Conservation (phyloP, 2,113 vertebrate species). For the Erpornis zantholeuca region DNA sequence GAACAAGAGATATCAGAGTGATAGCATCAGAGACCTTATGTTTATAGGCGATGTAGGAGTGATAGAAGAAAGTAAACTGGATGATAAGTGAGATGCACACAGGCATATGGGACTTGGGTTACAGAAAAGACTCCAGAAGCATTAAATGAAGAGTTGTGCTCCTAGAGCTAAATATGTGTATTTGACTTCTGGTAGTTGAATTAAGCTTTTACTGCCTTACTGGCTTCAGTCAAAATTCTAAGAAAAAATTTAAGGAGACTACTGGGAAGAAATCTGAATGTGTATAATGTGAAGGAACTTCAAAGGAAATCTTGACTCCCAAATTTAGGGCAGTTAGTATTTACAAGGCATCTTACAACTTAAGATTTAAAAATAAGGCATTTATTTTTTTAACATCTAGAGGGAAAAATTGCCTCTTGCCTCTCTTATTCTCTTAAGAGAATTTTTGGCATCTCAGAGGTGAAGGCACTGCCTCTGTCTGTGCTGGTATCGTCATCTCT, state of each 20-base stretch:
- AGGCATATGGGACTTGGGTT: not conserved
- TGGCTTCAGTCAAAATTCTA: not conserved
- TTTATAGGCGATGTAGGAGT: not conserved
- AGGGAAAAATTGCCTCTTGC: not conserved
- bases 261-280: not conserved
- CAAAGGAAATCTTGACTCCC: not conserved
- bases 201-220: not conserved
- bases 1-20: not conserved
- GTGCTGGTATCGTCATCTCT: not conserved
- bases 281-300: not conserved
- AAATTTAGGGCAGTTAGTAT: not conserved
- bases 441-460: not conserved
- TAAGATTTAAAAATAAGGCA: not conserved
- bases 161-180: not conserved
- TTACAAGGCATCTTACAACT: not conserved
- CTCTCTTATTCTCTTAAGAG: not conserved
- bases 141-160: not conserved
- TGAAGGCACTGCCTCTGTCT: not conserved
- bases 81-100: not conserved
- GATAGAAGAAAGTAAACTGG: not conserved
- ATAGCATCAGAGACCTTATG: not conserved
- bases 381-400: not conserved
- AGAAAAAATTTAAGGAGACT: not conserved
- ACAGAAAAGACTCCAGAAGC: not conserved
- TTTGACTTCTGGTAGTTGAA: not conserved